These are phyloP conservation scores for Perodicticus potto DNA, from an alignment of 2,797 vertebrate genomes.

Conservation along the genomic window DNA sequence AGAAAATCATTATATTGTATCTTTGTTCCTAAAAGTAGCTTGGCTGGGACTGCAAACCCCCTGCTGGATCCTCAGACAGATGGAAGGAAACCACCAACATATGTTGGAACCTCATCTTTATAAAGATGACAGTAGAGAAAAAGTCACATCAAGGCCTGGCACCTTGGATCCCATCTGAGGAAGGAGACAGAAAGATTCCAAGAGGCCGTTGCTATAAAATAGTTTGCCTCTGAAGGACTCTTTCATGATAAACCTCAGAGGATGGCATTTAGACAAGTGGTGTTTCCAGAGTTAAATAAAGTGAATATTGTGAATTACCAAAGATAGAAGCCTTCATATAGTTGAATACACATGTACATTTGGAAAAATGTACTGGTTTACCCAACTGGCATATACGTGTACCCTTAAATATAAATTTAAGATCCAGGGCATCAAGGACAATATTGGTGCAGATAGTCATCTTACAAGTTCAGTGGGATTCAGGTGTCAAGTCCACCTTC, in stretches of 20 bases:
- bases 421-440: background rate
- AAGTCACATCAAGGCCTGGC: background rate
- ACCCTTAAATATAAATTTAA: background rate
- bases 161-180: background rate
- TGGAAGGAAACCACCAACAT: background rate
- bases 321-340: background rate
- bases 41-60: background rate
- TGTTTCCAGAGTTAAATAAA: background rate
- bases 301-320: background rate
- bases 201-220: background rate
- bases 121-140: background rate
- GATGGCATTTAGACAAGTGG: background rate
- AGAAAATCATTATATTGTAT: conserved; percentile 63
- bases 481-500: background rate
- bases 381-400: background rate
- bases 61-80: conserved; percentile 8
- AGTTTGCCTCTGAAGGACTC: background rate
- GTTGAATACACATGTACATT: background rate
- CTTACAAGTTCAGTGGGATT: background rate
- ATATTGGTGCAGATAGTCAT: background rate
- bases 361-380: conserved; percentile 1
- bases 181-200: conserved; percentile 13
- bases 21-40: conserved; percentile 37
- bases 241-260: background rate
- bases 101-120: background rate